Evolutionary conservation across 2,888 invertebrate genomes (phyloP).

Genomic region (Ochlodes sylvanus): DNA sequence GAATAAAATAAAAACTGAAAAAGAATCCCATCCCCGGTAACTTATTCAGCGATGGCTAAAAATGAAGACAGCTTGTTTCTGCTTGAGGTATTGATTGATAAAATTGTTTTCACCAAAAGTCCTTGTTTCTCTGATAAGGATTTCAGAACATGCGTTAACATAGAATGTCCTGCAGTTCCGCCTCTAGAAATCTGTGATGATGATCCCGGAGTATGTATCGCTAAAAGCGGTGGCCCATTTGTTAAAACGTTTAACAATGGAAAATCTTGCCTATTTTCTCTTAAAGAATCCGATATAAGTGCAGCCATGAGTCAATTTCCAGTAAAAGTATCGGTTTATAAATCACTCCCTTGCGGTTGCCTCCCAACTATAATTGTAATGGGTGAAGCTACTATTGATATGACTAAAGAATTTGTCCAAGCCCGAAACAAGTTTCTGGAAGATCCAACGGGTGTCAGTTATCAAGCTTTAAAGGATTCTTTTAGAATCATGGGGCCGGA

Average conservation of each 20-base stretch:
- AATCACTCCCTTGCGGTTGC: constrained; percentile 86
- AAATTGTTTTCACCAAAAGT: constrained; percentile 68
- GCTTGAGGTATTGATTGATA: constrained; percentile 87
- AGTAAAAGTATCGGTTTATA: constrained; percentile 83
- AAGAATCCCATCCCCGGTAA: constrained; percentile 68
- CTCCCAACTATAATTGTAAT: constrained; percentile 86
- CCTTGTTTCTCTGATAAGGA: constrained; percentile 76
- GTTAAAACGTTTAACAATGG: constrained; percentile 85
- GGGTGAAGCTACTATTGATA: constrained; percentile 85
- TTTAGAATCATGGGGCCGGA: constrained; percentile 82
- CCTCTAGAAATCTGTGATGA: constrained; percentile 87
- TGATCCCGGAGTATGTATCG: constrained; percentile 72
- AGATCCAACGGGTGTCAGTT: constrained; percentile 77
- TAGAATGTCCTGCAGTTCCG: constrained; percentile 85
- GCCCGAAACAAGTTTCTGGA: constrained; percentile 77
- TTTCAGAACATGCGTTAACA: constrained; percentile 86
- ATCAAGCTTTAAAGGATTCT: constrained; percentile 86
- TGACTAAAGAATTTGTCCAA: constrained; percentile 85
- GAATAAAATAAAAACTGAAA: constrained; percentile 48
- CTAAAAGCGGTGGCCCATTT: constrained; percentile 69
- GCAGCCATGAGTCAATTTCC: constrained; percentile 83
- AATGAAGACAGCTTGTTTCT: constrained; percentile 86
- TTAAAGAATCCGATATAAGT: constrained; percentile 82
- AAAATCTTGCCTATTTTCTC: constrained; percentile 88
- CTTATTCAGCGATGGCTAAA: constrained; percentile 60